Base-by-base conservation (phyloP, 2,888 invertebrate species). In the Amorpha juglandis region DNA sequence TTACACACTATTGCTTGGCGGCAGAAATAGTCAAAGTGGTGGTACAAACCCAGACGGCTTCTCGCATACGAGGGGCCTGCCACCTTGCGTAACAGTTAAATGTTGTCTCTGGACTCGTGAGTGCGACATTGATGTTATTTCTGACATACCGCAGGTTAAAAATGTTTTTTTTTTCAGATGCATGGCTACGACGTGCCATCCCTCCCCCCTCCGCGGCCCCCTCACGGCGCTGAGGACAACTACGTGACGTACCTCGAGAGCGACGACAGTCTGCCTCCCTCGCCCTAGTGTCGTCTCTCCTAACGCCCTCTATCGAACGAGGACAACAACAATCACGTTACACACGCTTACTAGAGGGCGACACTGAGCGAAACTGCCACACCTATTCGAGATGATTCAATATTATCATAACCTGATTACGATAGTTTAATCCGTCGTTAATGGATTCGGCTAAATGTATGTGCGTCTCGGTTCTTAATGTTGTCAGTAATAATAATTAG, bases 221-320 rank as follows among this genome's bases (percentile, higher is more conserved):
- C 95, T 0, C 97, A 97, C 89, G 96, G 96, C 21, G 83, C 81
- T 1, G 92, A 92, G 63, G 97, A 98, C 92, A 98, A 97, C 88
- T 98, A 98, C 94, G 98, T 98, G 73, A 98, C 98, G 69, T 98
- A 98, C 94, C 95, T 98, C 78, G 98, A 98, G 90, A 98, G 97
- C 89, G 98, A 98, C 93, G 96, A 96, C 84, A 96, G 96, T 83
- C 94, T 96, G 77, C 95, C 96, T 63, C 95, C 96, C 74, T 96
- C 96, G 79, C 96, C 96, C 94, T 96, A 96, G 92, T 92, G 92
- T 74, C 86, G 90, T 71, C 88, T 92, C 70, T 75, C 87, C 7
- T 91, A 90, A 82, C 75, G 74, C 74, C 77, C 77, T 66, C 70
- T 62, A 9, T 11, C n/a, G 45, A 68, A 70, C 70, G 12, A 2